phyloP scores from a whole-genome alignment of 2,113 vertebrate species.

The Scomber scombrus region DNA sequence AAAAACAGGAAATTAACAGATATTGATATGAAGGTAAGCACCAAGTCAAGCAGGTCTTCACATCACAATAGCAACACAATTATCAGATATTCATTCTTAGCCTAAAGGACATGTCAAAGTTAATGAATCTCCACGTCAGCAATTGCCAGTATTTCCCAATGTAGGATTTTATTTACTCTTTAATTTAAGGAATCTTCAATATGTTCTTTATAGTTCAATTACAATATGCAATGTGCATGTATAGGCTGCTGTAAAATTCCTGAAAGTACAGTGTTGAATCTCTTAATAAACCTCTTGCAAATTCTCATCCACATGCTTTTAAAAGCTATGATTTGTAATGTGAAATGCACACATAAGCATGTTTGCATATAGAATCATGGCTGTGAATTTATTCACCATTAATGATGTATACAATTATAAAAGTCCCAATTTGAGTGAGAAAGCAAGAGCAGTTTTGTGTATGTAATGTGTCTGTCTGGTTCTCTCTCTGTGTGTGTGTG shows the following conservation, averaged over 20 bases:
- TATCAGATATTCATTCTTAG: background rate
- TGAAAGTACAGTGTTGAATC: background rate
- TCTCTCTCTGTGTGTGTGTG: background rate
- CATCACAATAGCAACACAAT: constrained; percentile 3
- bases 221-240: background rate
- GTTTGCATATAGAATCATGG: background rate
- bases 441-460: constrained; percentile 17
- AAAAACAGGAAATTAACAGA: constrained; percentile 13
- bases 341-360: background rate
- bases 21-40: constrained; percentile 9
- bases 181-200: background rate
- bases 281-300: background rate
- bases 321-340: background rate
- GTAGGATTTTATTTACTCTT: background rate
- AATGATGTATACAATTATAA: constrained; percentile 54
- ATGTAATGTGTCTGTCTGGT: background rate
- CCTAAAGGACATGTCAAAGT: background rate
- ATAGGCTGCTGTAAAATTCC: too few species aligned
- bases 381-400: constrained; percentile 21
- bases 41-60: background rate
- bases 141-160: background rate
- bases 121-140: background rate
- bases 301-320: background rate
- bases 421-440: constrained; percentile 29
- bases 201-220: background rate